phyloP scores from a whole-genome alignment of 2,113 vertebrate genomes.

The Formicarius rufipectus region DNA sequence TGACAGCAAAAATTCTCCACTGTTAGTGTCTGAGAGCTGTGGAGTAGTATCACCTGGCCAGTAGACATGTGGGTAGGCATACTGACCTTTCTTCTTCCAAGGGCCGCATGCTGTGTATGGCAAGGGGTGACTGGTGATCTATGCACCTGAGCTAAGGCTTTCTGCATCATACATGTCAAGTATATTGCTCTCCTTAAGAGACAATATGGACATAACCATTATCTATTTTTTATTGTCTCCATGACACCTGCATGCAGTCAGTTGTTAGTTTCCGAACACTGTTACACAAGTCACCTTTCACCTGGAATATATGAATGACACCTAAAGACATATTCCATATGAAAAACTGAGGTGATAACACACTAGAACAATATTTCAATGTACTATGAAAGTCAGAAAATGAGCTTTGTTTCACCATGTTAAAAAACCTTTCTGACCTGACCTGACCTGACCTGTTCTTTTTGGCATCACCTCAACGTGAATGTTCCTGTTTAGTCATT shows the following conservation, averaged over 20 bases:
- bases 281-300: not conserved
- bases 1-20: not conserved
- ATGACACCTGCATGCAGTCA: not conserved
- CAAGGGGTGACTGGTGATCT: not conserved
- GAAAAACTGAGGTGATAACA: not conserved
- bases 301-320: not conserved
- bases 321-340: not conserved
- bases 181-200: not conserved
- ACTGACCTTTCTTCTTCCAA: not conserved
- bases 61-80: not conserved
- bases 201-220: not conserved
- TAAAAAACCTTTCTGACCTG: not conserved
- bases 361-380: not conserved
- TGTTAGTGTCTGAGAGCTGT: fast-evolving
- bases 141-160: not conserved
- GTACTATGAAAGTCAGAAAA: not conserved
- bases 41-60: fast-evolving
- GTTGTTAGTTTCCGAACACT: not conserved
- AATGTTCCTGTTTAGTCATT: not conserved
- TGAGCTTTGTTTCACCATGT: not conserved
- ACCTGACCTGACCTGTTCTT: not conserved
- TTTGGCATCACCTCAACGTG: not conserved
- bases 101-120: not conserved
- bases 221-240: not conserved
- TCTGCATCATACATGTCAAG: not conserved